phyloP scores from a whole-genome alignment of 2,113 vertebrate genomes.

The Mionectes macconnelli region DNA sequence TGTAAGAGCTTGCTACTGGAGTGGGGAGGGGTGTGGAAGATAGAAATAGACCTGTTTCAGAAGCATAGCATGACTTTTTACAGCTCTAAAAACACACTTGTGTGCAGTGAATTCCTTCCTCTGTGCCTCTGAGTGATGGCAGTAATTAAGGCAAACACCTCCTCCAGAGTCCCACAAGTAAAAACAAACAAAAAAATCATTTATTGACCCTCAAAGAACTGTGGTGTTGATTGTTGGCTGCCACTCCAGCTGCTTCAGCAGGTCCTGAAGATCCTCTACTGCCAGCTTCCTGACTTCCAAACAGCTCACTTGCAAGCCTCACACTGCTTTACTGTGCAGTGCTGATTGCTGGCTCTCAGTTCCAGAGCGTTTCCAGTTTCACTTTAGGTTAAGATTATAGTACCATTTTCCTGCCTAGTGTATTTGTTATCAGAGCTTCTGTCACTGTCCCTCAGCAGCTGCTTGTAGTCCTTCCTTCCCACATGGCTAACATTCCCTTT shows the following conservation, averaged over 20 bases:
- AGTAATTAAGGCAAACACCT: background rate
- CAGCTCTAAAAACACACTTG: background rate
- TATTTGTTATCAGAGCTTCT: background rate
- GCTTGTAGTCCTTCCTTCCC: background rate
- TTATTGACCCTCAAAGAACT: background rate
- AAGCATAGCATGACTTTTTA: background rate
- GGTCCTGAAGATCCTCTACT: background rate
- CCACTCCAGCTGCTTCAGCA: slow-evolving; percentile 19
- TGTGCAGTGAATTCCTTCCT: background rate
- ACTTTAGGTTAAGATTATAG: background rate
- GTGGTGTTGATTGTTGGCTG: background rate
- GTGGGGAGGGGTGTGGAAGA: too few relatives aligned
- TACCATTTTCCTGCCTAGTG: background rate
- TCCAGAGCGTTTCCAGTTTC: background rate
- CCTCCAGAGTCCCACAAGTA: background rate
- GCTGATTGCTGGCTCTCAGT: background rate
- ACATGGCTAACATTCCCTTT: background rate
- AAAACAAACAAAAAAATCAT: background rate
- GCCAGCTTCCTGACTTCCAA: background rate
- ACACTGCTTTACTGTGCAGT: background rate
- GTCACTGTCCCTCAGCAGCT: background rate
- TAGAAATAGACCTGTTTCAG: background rate
- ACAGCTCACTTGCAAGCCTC: background rate
- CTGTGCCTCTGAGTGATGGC: background rate
- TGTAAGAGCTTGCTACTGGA: background rate